Percentiles rank a stretch among this genome's conserved stretches.
Conservation (phyloP, 2,888 invertebrate genomes). For the Alviniconcha strummeri region DNA sequence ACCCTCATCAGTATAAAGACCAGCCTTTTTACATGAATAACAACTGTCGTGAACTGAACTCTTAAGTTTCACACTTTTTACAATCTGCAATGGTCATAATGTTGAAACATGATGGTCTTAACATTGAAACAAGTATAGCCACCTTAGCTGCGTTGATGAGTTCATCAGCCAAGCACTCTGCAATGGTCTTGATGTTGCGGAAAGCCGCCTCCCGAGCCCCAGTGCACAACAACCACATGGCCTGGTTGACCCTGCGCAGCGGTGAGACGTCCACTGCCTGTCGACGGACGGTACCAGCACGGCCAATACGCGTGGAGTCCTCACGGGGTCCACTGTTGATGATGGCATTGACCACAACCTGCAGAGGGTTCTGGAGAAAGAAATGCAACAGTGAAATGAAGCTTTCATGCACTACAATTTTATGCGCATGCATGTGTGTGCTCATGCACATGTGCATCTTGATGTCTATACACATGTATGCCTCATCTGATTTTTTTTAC, state of each 20-base stretch:
- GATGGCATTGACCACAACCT: slow-evolving; percentile 93
- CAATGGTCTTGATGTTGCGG: slow-evolving; percentile 99
- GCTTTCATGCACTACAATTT: too few relatives aligned
- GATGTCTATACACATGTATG: too few relatives aligned
- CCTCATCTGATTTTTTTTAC: too few relatives aligned
- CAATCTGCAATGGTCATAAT: too few relatives aligned
- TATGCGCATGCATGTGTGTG: too few relatives aligned
- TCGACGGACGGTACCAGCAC: slow-evolving; percentile 99
- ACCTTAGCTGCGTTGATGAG: slow-evolving; percentile 99
- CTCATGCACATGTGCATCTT: too few relatives aligned
- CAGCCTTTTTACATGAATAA: too few relatives aligned
- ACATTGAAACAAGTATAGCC: slow-evolving; percentile 33
- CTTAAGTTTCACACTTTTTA: too few relatives aligned
- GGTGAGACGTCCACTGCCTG: slow-evolving; percentile 99
- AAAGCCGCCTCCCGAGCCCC: slow-evolving; percentile 99
- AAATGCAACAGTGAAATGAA: too few relatives aligned
- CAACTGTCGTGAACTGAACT: too few relatives aligned
- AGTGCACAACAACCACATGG: slow-evolving; percentile 99
- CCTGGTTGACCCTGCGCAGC: slow-evolving; percentile 97
- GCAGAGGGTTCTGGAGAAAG: slow-evolving; percentile 26
- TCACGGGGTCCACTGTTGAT: slow-evolving; percentile 99
- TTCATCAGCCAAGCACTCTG: slow-evolving; percentile 99
- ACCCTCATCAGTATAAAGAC: too few relatives aligned
- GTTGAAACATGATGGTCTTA: too few relatives aligned
- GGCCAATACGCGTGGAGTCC: slow-evolving; percentile 99